Evolutionary conservation across 2,888 invertebrate species (phyloP), one percentile per base, ranked within the genome.

Genomic region (Emmelina monodactyla): DNA sequence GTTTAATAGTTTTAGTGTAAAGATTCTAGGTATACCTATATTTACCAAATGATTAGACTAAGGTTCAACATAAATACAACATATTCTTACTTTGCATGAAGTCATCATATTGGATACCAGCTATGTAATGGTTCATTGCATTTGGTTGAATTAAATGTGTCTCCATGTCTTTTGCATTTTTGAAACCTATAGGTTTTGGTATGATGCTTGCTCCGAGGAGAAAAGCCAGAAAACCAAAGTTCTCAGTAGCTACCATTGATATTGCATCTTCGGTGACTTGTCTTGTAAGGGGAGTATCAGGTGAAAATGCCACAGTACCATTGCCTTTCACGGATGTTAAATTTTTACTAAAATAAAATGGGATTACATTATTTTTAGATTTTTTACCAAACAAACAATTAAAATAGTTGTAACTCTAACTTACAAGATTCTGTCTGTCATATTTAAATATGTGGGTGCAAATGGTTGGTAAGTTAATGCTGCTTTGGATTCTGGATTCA

Each of bases 401-500:
- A 16, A n/a, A n/a, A n/a, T n/a, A n/a, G n/a, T n/a, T n/a, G n/a
- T n/a, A n/a, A n/a, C n/a, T n/a, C n/a, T n/a, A n/a, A 73, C 76
- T 76, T 53, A 78, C 76, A 76, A 45, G 35, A 51, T 59, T 53
- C 54, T 55, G 37, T 65, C 61, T 51, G 55, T 69, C 16, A 72
- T 61, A 42, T 78, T 75, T 47, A 76, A 70, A 43, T 67, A 75
- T 28, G 78, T 78, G 42, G 79, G 78, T 28, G 49, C 49, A 50
- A 78, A 79, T 32, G 66, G 53, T 47, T 55, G 50, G 48, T 79
- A 79, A 9, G 53, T 45, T 22, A 52, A 41, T 28, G 58, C 66
- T 34, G 75, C 69, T 48, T 67, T 72, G 33, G 68, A 58, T 45
- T 85, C 83, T 5, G 88, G 86, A 43, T 83, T 82, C 4, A 90